Evolutionary conservation across 1,140 invertebrate genomes (phyloP), one percentile per base, ranked within the genome.

Genomic region (Popillia japonica): DNA sequence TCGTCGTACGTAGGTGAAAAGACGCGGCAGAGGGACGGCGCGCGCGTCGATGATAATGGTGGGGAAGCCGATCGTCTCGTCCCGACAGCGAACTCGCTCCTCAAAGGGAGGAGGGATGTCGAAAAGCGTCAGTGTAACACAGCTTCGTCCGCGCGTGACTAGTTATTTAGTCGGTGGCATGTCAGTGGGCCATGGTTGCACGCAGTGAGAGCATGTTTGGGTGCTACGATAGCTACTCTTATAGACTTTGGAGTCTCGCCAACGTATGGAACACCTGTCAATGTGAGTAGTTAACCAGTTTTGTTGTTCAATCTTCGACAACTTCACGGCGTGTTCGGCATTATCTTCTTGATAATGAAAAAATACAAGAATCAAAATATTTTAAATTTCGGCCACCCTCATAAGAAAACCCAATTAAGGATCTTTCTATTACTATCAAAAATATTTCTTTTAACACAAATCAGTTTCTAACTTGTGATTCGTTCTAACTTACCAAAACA

Each of bases 221-320:
- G 82, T 90, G 89, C 88, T 91, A 91, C 88, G 90, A 91, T 87
- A 92, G 90, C 87, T 83, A 92, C 87, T 92, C 91, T 85, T 92
- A 92, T 87, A 88, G 91, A 83, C 89, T 92, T 84, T 92, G 91
- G 91, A 91, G 90, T 88, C 88, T 92, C 85, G 91, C 91, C 87
- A 92, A 92, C 88, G 90, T 92, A 78, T 92, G 91, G 91, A 90
- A 90, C 88, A 90, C 88, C 87, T 91, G 90, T 86, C 90, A 91
- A 88, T 90, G 91, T 92, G 88, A 91, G 90, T 91, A 89, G 20
- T 48, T 72, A 44, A 55, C 17, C 40, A 14, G 27, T 72, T 22
- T 23, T 72, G 23, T 72, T 72, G 68, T 44, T 44, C 8, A 44
- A 55, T 34, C 27, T 34, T 34, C 27, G 27, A 34, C 27, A 34